Evolutionary conservation across 2,797 vertebrate species (phyloP), one percentile per base, ranked within the genome.

Genomic region (Crocidura indochinensis): DNA sequence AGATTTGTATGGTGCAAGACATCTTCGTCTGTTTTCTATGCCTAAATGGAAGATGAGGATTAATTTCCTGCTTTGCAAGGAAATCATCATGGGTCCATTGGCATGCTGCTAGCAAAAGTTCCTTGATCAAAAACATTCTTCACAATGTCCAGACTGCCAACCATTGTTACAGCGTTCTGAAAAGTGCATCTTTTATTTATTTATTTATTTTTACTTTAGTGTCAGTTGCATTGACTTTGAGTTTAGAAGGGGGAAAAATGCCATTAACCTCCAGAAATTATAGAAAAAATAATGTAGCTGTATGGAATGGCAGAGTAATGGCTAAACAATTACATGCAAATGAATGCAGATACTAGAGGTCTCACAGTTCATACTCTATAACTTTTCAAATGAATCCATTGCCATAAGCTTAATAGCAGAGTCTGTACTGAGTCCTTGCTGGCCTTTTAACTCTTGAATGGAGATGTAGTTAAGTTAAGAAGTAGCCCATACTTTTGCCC

Each of bases 321-420:
- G 96, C 95, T 96, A 97, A 97, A 97, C 96, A 97, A 97, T 97
- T 97, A 93, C 90, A 98, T 97, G 97, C 90, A 97, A 97, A 98
- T 97, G 95, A 97, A 96, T 96, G 92, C 96, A 91, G 89, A 94
- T 94, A 84, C 49, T 72, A 93, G 97, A 96, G 94, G 96, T 96
- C 96, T 96, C 49, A 24, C 88, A 96, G 94, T 94, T 93, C 95
- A 96, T 95, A 95, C 94, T 84, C 64, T 94, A 22, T 92, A 97
- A 96, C 91, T 96, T 97, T 92, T 96, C 38, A 1, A 94, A 96
- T 95, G 95, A 97, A 96, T 96, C 91, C 77, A 49, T 96, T 94
- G 84, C 84, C 95, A 94, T 96, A 92, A 94, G 97, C 78, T 95
- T 94, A 97, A 97, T 95, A 96, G 62, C 17, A 92, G 96, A 96